Conservation (phyloP, 30 jellyfish, hydroid and myxozoan genomes). For the Clytia hemisphaerica region DNA sequence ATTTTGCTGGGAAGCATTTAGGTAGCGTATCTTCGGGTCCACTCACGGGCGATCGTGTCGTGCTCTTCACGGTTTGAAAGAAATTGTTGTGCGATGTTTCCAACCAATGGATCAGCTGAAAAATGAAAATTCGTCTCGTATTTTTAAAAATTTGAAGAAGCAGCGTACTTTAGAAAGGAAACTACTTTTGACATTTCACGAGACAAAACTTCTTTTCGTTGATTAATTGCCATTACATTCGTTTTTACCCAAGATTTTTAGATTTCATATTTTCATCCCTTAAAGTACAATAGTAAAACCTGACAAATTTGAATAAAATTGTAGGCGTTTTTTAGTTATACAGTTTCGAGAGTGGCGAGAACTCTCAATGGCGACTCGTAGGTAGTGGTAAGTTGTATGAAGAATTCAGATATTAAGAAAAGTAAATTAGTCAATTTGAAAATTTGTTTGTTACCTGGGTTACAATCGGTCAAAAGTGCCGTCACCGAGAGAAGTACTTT, state of each 20-base stretch:
- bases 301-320: too few relatives aligned
- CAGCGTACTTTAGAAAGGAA: background rate
- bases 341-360: too few relatives aligned
- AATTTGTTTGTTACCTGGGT: constrained; percentile 59
- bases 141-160: too few relatives aligned
- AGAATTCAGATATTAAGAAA: too few relatives aligned
- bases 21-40: constrained; percentile 93
- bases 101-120: constrained; percentile 96
- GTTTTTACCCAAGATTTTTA: too few relatives aligned
- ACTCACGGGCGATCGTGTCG: constrained; percentile 80
- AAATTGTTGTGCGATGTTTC: constrained; percentile 93
- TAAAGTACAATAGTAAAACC: too few relatives aligned
- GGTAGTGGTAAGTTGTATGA: too few relatives aligned
- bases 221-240: background rate
- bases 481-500: constrained; percentile 78
- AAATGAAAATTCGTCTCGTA: background rate
- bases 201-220: background rate
- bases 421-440: too few relatives aligned
- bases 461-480: constrained; percentile 87
- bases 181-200: background rate
- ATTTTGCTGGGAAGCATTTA: too few relatives aligned
- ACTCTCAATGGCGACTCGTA: too few relatives aligned
- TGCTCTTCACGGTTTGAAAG: constrained; percentile 89
- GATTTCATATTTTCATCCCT: too few relatives aligned
- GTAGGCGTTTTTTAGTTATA: too few relatives aligned